Conservation (phyloP, 2,888 invertebrate species). For the Desoria tigrina region DNA sequence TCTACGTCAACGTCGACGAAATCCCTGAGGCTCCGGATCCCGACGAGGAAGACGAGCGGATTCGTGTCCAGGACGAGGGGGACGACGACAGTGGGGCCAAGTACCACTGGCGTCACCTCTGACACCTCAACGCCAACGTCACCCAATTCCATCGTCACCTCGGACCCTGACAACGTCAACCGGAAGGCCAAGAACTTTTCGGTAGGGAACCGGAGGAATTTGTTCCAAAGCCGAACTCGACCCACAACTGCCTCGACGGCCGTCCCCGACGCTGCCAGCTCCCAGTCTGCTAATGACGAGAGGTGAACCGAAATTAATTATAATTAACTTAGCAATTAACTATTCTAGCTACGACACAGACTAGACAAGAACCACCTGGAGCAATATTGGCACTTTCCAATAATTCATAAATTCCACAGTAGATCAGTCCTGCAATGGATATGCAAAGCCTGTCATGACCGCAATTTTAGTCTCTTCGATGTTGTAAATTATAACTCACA, state of each 20-base stretch:
- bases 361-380: too few species aligned
- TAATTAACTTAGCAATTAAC: background rate
- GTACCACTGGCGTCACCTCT: constrained; percentile 16
- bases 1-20: constrained; percentile 27
- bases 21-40: constrained; percentile 26
- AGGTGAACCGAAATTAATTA: constrained; percentile 34
- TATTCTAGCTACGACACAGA: too few species aligned
- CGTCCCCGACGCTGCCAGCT: constrained; percentile 39
- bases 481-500: too few species aligned
- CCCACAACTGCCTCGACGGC: constrained; percentile 39
- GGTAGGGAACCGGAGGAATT: constrained; percentile 46
- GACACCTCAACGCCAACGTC: constrained; percentile 28
- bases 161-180: constrained; percentile 16
- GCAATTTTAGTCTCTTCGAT: too few species aligned
- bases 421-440: too few species aligned
- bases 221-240: constrained; percentile 36
- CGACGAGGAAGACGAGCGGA: constrained; percentile 45
- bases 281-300: constrained; percentile 38
- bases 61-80: constrained; percentile 33
- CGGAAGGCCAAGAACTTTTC: constrained; percentile 44
- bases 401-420: too few species aligned
- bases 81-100: constrained; percentile 16
- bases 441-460: too few species aligned
- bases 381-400: too few species aligned
- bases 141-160: constrained; percentile 12